Conservation (phyloP, 2,113 vertebrate genomes). For the Acanthisitta chloris region DNA sequence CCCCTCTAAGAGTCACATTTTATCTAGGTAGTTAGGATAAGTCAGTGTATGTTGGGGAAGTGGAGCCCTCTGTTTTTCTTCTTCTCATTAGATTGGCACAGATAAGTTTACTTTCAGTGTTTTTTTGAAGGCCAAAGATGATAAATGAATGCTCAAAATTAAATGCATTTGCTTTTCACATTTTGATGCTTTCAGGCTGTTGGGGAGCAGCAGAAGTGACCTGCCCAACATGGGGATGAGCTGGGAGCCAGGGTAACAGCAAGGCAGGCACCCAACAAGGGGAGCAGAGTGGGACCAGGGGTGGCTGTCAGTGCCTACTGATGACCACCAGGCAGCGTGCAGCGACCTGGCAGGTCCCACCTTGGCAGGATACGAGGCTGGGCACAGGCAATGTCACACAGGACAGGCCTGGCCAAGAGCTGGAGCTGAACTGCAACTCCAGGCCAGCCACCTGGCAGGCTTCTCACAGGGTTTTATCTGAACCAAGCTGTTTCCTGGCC, state of each 20-base stretch:
- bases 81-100: accelerated
- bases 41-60: neutral
- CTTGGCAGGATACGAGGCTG: accelerated
- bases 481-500: neutral
- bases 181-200: neutral
- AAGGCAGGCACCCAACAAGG: neutral
- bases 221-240: accelerated
- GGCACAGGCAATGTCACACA: accelerated
- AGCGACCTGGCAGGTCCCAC: neutral
- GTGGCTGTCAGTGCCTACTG: accelerated
- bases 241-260: neutral
- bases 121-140: neutral
- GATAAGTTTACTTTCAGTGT: neutral
- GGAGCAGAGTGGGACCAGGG: neutral
- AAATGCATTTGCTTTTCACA: neutral
- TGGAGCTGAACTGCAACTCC: accelerated
- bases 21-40: neutral
- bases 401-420: neutral
- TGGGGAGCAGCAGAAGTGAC: neutral
- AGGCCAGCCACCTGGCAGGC: accelerated
- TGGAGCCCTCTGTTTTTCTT: neutral
- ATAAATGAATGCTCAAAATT: neutral
- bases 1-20: neutral
- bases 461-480: neutral
- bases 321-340: too few relatives aligned